These are phyloP conservation scores for Pelecanoides urinatrix DNA, from an alignment of 2,113 vertebrate species.

Conservation along the genomic window DNA sequence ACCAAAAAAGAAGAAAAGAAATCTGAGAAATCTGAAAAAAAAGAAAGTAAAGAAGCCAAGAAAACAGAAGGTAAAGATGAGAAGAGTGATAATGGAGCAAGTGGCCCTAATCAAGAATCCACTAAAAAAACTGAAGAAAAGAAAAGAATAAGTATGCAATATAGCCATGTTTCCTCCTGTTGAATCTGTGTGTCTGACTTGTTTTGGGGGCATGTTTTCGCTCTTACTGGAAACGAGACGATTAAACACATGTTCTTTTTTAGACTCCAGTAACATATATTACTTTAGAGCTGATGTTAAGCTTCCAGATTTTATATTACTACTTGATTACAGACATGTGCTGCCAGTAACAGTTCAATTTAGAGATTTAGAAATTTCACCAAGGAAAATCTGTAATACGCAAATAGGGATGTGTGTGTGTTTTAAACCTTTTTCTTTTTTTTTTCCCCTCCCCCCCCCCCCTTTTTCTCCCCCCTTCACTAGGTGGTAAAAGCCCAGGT, in stretches of 20 bases:
- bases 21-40: constrained; percentile 88
- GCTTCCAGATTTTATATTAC: background rate
- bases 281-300: background rate
- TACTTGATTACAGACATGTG: background rate
- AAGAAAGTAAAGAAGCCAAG: constrained; percentile 88
- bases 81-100: constrained; percentile 81
- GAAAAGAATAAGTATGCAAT: constrained; percentile 86
- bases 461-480: background rate
- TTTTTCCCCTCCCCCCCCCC: too few relatives aligned
- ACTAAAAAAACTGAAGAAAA: constrained; percentile 88
- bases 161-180: constrained; percentile 8
- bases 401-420: background rate
- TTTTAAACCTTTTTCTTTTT: background rate
- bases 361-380: background rate
- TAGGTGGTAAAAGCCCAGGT: constrained; percentile 87
- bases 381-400: background rate
- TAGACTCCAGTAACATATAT: background rate
- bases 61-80: constrained; percentile 85
- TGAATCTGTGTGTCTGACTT: constrained; percentile 28
- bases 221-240: background rate
- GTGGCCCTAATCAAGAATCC: constrained; percentile 75
- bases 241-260: background rate
- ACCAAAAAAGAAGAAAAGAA: constrained; percentile 96
- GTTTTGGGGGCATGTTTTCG: constrained; percentile 10
- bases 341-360: background rate